Evolutionary conservation across 2,797 vertebrate genomes (phyloP).

Genomic region (Alauda arvensis): DNA sequence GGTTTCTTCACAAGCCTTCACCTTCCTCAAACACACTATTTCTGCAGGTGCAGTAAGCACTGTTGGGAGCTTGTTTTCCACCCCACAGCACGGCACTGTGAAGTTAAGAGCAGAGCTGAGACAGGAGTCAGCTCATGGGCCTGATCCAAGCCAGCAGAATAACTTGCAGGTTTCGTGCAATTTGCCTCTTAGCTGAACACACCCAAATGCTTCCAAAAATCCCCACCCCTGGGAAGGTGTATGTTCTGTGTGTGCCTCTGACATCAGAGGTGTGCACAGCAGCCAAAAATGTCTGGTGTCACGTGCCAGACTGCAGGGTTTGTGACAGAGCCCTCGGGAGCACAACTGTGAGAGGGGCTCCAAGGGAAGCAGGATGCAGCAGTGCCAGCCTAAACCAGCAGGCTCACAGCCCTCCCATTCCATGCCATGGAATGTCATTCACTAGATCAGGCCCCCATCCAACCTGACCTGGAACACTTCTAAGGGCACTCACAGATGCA

Average conservation of each 20-base stretch:
- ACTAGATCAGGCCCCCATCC: neutral
- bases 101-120: neutral
- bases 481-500: neutral
- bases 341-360: neutral
- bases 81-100: neutral
- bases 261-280: neutral
- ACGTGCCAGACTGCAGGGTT: accelerated
- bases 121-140: neutral
- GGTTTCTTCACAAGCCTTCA: neutral
- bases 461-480: neutral
- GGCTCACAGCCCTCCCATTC: neutral
- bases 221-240: neutral
- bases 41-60: neutral
- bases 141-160: neutral
- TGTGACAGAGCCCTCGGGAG: neutral
- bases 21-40: neutral
- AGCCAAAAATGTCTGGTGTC: neutral
- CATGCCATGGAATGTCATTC: neutral
- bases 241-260: neutral
- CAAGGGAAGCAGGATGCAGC: neutral
- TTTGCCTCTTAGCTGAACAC: neutral
- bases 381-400: neutral
- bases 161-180: neutral
- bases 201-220: neutral
- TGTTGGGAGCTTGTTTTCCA: neutral